Evolutionary conservation across 2,113 vertebrate species (phyloP), one percentile per base, ranked within the genome.

Genomic region (Mormyrus lacerda): DNA sequence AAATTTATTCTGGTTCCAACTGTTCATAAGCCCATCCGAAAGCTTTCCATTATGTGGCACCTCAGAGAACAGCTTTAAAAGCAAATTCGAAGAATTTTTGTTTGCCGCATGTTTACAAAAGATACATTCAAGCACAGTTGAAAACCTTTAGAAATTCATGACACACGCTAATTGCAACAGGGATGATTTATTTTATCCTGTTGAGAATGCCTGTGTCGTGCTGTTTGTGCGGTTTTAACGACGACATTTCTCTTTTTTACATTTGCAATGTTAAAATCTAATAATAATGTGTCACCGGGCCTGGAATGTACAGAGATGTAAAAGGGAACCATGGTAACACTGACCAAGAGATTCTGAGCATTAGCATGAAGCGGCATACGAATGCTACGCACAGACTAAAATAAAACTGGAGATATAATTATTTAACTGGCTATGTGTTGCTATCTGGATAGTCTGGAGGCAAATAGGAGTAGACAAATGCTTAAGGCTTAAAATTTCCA

Each of bases 181-280:
- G 24, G 47, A 47, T 39, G 31, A 50, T 35, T 55, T 39, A 53
- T 47, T 35, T 87, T 21, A 39, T 47, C 48, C 15, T 35, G 50
- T 55, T 35, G 39, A 87, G 50, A 55, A 87, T 39, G 27, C 27
- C 5, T 39, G 11, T 39, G 27, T 31, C 31, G 53, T 9, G 50
- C n/a, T 87, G 50, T 85, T 85, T 85, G 47, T 55, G 50, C 13
- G 13, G 50, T 87, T 87, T 51, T 55, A 87, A 39, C 85, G 2
- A 79, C 73, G 35, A 55, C 50, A 42, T 53, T 27, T 55, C 31
- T 39, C 17, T 53, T 42, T 50, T 87, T 35, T n/a, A 17, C 48
- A 51, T 53, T 87, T 47, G 50, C 50, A n/a, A 48, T 47, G 83
- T 87, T 87, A 51, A 87, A 87, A 87, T 87, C 85, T 51, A 87